phyloP scores from a whole-genome alignment of 2,888 invertebrate species.

The Ypsolopha sequella region DNA sequence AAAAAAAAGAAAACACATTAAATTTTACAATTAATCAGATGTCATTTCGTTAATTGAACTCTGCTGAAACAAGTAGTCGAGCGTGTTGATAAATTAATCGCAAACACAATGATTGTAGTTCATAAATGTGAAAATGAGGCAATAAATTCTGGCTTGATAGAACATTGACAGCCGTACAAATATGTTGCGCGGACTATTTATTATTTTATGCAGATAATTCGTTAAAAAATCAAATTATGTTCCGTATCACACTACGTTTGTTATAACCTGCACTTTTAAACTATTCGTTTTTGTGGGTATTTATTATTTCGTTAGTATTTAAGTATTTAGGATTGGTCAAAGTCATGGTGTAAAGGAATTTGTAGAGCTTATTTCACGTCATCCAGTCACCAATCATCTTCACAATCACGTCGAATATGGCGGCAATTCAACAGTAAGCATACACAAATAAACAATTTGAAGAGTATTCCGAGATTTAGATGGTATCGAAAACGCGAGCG shows the following conservation, averaged over 20 bases:
- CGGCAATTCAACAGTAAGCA: conserved; percentile 4
- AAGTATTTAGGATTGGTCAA: too few relatives aligned
- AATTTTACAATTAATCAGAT: conserved; percentile 42
- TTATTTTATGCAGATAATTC: too few relatives aligned
- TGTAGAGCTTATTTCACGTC: background rate
- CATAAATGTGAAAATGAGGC: background rate
- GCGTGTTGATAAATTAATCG: conserved; percentile 45
- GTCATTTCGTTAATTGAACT: conserved; percentile 40
- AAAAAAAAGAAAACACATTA: conserved; percentile 34
- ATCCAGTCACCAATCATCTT: background rate
- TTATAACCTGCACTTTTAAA: too few relatives aligned
- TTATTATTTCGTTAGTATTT: too few relatives aligned
- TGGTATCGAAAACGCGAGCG: background rate
- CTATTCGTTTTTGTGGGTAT: too few relatives aligned
- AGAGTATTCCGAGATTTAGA: background rate
- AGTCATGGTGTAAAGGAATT: too few relatives aligned
- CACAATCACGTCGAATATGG: background rate
- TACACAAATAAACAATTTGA: background rate
- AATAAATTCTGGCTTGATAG: background rate
- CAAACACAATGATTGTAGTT: conserved; percentile 25
- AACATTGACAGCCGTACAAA: background rate
- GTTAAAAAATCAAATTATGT: too few relatives aligned
- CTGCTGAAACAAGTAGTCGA: conserved; percentile 35
- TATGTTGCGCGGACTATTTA: too few relatives aligned
- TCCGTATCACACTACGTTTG: too few relatives aligned